Percentiles rank a stretch among this genome's conserved stretches.
These are phyloP conservation scores for Pedetes capensis DNA, from an alignment of 2,113 vertebrate species.

Conservation along the genomic window DNA sequence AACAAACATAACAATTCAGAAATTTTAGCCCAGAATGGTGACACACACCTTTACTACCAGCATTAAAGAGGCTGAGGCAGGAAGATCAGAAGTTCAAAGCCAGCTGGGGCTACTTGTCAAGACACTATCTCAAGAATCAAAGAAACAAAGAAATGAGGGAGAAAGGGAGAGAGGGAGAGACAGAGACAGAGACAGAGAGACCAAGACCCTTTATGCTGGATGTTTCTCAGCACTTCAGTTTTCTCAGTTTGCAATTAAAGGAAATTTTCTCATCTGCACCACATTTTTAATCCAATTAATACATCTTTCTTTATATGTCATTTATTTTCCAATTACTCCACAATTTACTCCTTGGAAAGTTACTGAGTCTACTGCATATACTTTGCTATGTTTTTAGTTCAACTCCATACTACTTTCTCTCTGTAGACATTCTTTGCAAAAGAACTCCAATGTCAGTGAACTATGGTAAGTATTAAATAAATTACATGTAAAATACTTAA, in stretches of 20 bases:
- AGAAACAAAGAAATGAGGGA: too few species aligned
- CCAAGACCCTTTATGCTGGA: background rate
- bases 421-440: background rate
- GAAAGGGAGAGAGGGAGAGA: too few species aligned
- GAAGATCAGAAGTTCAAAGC: too few species aligned
- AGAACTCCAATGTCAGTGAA: too few species aligned
- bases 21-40: too few species aligned
- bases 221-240: background rate
- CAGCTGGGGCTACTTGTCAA: too few species aligned
- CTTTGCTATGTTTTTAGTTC: background rate
- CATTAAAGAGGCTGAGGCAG: too few species aligned
- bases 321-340: background rate
- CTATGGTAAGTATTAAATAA: background rate
- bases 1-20: too few species aligned
- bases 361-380: background rate
- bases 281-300: background rate
- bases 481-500: background rate
- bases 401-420: background rate
- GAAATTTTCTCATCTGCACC: background rate
- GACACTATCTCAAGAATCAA: too few species aligned
- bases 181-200: too few species aligned
- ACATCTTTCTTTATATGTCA: background rate
- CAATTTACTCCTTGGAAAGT: background rate
- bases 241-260: background rate
- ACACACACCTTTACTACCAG: too few species aligned